phyloP scores from a whole-genome alignment of 2,797 vertebrate species.

The Distichodus sexfasciatus region DNA sequence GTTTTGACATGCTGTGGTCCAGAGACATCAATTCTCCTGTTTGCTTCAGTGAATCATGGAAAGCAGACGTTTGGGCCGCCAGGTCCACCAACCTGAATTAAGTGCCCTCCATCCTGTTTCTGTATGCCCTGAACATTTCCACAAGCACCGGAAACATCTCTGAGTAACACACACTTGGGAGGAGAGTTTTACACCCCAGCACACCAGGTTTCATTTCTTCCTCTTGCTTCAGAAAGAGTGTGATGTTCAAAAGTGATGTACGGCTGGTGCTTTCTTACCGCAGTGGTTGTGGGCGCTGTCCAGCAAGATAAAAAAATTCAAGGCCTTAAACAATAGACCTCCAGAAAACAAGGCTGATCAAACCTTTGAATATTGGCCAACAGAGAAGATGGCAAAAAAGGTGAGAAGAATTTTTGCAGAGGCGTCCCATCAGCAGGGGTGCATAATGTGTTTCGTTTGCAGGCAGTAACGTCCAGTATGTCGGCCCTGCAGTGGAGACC shows the following conservation, averaged over 20 bases:
- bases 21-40: conserved; percentile 41
- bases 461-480: conserved; percentile 3
- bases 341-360: not conserved
- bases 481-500: conserved; percentile 16
- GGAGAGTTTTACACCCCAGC: conserved; percentile 4
- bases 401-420: not conserved
- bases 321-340: not conserved
- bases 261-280: conserved; percentile 17
- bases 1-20: conserved; percentile 35
- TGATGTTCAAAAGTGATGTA: conserved; percentile 37
- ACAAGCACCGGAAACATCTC: conserved; percentile 19
- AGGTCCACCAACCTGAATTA: conserved; percentile 55
- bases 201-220: conserved; percentile 19
- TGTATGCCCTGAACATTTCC: conserved; percentile 31
- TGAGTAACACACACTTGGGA: conserved; percentile 21
- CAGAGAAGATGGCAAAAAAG: not conserved
- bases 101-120: conserved; percentile 35
- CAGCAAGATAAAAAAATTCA: conserved; percentile 33
- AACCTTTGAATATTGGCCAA: conserved; percentile 2
- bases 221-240: conserved; percentile 15
- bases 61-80: conserved; percentile 25
- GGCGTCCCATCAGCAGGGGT: not conserved
- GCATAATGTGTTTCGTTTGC: conserved; percentile 4
- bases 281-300: conserved; percentile 15
- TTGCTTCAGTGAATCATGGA: conserved; percentile 47